Percentiles rank a stretch among this genome's conserved stretches.
phyloP scores from a whole-genome alignment of 2,113 vertebrate genomes.

The Eira barbara region DNA sequence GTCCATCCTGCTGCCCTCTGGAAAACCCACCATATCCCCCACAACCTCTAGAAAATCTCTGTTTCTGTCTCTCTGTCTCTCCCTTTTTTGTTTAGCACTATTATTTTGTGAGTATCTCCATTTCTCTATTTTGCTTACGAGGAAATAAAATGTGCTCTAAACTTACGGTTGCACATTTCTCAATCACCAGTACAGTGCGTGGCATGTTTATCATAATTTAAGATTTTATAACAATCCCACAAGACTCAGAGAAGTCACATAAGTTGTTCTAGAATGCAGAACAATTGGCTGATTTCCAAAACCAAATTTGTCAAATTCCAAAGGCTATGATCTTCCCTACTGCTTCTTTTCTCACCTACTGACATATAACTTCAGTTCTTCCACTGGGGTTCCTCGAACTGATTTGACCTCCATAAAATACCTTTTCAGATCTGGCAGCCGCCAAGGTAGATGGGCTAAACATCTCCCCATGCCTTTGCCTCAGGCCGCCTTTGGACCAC shows the following conservation, averaged over 20 bases:
- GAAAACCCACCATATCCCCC: neutral
- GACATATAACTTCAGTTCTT: neutral
- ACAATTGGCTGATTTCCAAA: neutral
- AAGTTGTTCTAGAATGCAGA: neutral
- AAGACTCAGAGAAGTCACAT: neutral
- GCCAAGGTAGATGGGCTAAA: neutral
- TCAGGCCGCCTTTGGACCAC: neutral
- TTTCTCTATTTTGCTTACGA: neutral
- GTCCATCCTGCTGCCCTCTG: accelerated
- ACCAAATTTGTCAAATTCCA: neutral
- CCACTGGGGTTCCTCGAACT: too few relatives aligned
- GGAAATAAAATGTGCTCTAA: neutral
- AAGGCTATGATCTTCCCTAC: neutral
- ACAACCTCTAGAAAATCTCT: neutral
- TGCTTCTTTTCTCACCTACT: neutral
- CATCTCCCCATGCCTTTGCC: neutral
- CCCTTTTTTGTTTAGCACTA: neutral
- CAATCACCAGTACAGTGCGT: neutral
- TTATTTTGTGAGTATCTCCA: neutral
- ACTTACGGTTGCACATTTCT: neutral
- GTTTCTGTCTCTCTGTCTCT: neutral
- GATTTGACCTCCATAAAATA: neutral
- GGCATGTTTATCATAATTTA: neutral
- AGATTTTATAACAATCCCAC: neutral
- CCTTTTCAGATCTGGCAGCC: neutral